Percentiles rank a stretch among this genome's conserved stretches.
Evolutionary conservation across 2,113 vertebrate genomes (phyloP).

Genomic region (Seriola rivoliana): DNA sequence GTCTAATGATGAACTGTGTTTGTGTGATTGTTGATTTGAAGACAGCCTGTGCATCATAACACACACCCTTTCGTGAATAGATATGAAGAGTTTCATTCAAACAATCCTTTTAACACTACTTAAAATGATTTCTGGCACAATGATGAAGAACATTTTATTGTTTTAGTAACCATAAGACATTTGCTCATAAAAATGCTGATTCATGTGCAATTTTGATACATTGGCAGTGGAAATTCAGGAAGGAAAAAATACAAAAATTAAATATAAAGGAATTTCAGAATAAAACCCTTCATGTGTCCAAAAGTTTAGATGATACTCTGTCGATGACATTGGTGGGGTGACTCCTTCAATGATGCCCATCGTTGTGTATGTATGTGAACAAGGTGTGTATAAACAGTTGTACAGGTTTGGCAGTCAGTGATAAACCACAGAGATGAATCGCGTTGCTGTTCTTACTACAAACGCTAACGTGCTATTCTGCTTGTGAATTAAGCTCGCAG

Average conservation of each 20-base stretch:
- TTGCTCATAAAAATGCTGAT: not conserved
- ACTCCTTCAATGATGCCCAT: conserved; percentile 12
- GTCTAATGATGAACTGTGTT: not conserved
- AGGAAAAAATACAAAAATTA: not conserved
- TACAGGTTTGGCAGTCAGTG: conserved; percentile 45
- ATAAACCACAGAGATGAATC: conserved; percentile 41
- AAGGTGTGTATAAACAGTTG: conserved; percentile 57
- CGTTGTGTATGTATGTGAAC: conserved; percentile 45
- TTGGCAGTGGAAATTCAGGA: conserved; percentile 4
- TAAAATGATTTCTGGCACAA: conserved; percentile 10
- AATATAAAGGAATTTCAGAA: not conserved
- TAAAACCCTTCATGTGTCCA: not conserved
- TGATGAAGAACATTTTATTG: conserved; percentile 31
- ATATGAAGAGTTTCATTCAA: not conserved
- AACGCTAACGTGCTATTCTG: conserved; percentile 47
- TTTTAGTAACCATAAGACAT: not conserved
- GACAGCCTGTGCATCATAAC: not conserved
- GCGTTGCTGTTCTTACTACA: conserved; percentile 31
- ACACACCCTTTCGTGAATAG: not conserved
- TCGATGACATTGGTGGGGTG: not conserved
- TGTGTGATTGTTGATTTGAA: conserved; percentile 10
- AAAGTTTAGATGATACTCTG: not conserved
- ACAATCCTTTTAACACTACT: not conserved
- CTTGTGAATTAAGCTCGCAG: conserved; percentile 66
- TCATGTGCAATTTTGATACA: not conserved